Percentiles rank a stretch among this genome's conserved stretches.
Conservation (phyloP, 2,113 vertebrate species). For the Neotoma lepida region DNA sequence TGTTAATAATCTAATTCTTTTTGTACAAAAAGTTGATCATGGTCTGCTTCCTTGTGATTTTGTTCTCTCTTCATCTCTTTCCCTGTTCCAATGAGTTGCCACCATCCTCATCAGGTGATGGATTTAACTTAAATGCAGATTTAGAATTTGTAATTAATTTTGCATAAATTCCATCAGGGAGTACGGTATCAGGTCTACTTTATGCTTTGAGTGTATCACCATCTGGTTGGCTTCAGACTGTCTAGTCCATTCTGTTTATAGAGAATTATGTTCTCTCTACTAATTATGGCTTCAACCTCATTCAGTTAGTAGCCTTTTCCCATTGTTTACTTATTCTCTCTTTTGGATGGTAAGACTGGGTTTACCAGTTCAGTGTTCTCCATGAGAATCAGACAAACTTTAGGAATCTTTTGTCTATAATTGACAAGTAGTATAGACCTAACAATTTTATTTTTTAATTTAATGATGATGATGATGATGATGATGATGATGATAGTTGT, state of each 20-base stretch:
- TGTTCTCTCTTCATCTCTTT: constrained; percentile 12
- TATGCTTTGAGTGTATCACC: not conserved
- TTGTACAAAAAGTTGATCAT: not conserved
- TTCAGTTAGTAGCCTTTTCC: not conserved
- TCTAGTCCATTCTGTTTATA: not conserved
- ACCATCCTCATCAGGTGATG: not conserved
- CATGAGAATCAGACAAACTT: not conserved
- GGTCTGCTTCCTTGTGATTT: not conserved
- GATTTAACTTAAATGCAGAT: not conserved
- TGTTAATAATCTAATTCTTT: constrained; percentile 32
- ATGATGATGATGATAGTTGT: not conserved
- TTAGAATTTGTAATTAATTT: constrained; percentile 18
- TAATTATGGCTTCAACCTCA: not conserved
- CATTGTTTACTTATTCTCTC: not conserved
- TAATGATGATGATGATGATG: too few relatives aligned
- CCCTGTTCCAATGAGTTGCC: not conserved
- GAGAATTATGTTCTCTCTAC: not conserved
- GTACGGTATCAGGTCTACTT: not conserved
- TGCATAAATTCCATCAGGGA: not conserved
- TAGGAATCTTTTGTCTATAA: not conserved
- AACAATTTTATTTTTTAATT: not conserved
- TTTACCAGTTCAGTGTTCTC: not conserved
- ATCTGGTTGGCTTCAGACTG: not conserved
- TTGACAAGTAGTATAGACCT: not conserved
- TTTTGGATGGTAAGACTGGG: not conserved